Conservation (phyloP, 2,113 vertebrate species). For the Pungitius pungitius region DNA sequence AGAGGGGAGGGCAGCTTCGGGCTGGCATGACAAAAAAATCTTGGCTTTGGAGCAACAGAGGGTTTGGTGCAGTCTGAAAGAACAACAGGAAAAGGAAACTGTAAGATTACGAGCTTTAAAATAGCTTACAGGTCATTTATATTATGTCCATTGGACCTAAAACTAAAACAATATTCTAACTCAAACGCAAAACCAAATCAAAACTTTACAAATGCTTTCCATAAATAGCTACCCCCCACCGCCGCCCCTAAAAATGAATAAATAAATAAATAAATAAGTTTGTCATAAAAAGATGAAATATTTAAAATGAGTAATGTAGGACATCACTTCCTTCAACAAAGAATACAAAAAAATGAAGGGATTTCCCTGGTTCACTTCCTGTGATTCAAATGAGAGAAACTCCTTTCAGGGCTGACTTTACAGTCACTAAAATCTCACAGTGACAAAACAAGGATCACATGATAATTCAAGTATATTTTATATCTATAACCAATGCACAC, state of each 20-base stretch:
- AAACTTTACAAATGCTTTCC: too few relatives aligned
- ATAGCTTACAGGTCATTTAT: slow-evolving; percentile 70
- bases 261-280: too few relatives aligned
- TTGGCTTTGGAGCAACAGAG: slow-evolving; percentile 89
- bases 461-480: background rate
- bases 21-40: slow-evolving; percentile 78
- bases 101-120: slow-evolving; percentile 76
- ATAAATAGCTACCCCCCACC: too few relatives aligned
- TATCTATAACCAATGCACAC: background rate
- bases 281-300: slow-evolving; percentile 2
- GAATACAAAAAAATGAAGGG: slow-evolving; percentile 62
- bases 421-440: slow-evolving; percentile 28
- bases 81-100: slow-evolving; percentile 80
- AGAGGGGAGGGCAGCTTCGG: slow-evolving; percentile 82
- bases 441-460: slow-evolving; percentile 2
- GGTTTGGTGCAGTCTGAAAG: slow-evolving; percentile 88
- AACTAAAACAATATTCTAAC: slow-evolving; percentile 36
- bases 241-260: too few relatives aligned
- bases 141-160: slow-evolving; percentile 61
- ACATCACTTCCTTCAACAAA: slow-evolving; percentile 47
- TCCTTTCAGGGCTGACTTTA: slow-evolving; percentile 46
- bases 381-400: slow-evolving; percentile 70
- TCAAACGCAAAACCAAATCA: background rate
- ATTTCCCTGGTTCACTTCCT: slow-evolving; percentile 78
- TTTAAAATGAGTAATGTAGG: slow-evolving; percentile 31